Evolutionary conservation across 1,140 invertebrate genomes (phyloP).

Genomic region (Leptinotarsa texana): DNA sequence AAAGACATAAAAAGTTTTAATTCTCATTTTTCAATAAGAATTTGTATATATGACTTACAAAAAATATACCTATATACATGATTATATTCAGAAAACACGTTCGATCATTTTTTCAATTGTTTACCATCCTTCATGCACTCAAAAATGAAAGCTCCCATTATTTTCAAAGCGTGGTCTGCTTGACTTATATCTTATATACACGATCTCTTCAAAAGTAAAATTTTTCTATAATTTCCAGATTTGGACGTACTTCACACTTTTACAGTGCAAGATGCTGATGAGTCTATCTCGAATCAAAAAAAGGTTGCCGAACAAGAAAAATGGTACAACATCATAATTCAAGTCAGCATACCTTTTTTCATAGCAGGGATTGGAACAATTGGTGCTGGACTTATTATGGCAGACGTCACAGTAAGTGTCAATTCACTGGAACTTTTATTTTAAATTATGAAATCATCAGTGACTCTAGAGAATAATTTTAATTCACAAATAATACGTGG

Average conservation of each 20-base stretch:
- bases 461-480: neutral
- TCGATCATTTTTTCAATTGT: too few relatives aligned
- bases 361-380: constrained; percentile 94
- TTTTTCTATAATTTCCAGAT: neutral
- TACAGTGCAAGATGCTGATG: neutral
- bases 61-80: too few relatives aligned
- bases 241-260: neutral
- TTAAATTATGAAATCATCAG: neutral
- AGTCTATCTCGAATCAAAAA: constrained; percentile 40
- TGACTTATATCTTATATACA: too few relatives aligned
- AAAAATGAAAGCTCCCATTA: too few relatives aligned
- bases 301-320: constrained; percentile 64
- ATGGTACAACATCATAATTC: constrained; percentile 76
- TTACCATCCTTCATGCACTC: too few relatives aligned
- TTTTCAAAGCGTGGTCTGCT: too few relatives aligned
- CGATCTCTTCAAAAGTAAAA: too few relatives aligned
- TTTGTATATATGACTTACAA: too few relatives aligned
- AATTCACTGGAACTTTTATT: neutral
- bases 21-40: too few relatives aligned
- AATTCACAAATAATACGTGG: neutral
- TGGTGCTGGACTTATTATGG: constrained; percentile 84
- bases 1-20: too few relatives aligned
- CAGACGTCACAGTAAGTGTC: constrained; percentile 73
- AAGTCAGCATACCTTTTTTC: constrained; percentile 92
- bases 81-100: too few relatives aligned